Percentiles rank a stretch among this genome's conserved stretches.
Evolutionary conservation across 2,888 invertebrate genomes (phyloP).

Genomic region (Tenthredo scrophulariae): DNA sequence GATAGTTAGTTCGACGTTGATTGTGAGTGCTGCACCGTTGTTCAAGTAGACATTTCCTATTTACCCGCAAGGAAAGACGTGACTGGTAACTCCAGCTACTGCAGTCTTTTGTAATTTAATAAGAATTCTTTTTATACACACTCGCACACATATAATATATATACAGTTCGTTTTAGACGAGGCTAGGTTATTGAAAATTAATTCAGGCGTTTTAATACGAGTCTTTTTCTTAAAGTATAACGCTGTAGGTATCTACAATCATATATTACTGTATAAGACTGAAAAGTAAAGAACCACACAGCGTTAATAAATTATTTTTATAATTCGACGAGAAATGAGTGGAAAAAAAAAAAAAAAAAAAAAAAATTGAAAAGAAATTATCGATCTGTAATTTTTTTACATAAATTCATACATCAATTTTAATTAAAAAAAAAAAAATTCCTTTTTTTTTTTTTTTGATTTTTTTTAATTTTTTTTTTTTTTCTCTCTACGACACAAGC

Average conservation of each 20-base stretch:
- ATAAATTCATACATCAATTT: too few species aligned
- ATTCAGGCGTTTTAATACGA: background rate
- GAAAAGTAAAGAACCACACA: too few species aligned
- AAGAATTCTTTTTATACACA: background rate
- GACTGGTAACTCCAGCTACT: background rate
- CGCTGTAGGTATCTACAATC: too few species aligned
- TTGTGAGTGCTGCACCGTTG: background rate
- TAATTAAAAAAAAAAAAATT: too few species aligned
- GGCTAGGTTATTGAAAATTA: background rate
- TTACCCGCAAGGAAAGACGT: background rate
- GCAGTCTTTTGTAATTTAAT: conserved; percentile 4
- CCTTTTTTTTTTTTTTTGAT: background rate
- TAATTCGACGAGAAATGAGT: too few species aligned
- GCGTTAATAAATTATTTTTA: too few species aligned
- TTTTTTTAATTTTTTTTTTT: background rate
- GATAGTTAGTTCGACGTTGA: conserved; percentile 4
- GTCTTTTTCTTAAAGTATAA: background rate
- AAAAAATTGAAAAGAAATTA: too few species aligned
- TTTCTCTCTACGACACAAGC: background rate
- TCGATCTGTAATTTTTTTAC: too few species aligned
- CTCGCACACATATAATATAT: too few species aligned
- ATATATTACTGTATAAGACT: too few species aligned
- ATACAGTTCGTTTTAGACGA: background rate
- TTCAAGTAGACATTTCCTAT: background rate
- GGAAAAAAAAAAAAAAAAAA: too few species aligned